Base-by-base conservation (phyloP, 2,888 invertebrate species). In the Miltochrista miniata region DNA sequence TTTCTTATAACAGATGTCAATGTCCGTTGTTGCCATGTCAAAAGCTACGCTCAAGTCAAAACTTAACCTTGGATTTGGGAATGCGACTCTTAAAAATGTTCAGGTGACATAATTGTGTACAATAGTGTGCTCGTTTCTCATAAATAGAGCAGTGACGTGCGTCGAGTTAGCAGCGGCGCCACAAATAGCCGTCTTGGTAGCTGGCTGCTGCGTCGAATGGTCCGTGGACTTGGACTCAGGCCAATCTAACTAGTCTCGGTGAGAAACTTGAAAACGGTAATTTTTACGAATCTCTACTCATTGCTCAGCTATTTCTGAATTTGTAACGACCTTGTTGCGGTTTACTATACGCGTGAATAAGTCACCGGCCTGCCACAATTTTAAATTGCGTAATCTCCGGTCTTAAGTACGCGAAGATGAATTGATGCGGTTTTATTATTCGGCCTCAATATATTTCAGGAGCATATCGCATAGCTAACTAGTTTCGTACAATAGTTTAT, bases 71-170 rank as follows among this genome's bases (percentile, higher is more conserved):
- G 85, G 66, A 54, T 59, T 61, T 61, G 48, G 50, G 53, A 64
- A 64, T 64, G 64, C 68, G 61, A 69, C 61, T 70, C 63, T 63
- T 64, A 72, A 76, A 78, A 71, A 70, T 64, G 73, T 81, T 72
- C 84, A 84, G 83, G 84, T 89, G 87, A 87, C 82, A 87, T 83
- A 84, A 86, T 83, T 79, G 76, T 78, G 77, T 80, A 86, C 86
- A 89, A 85, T 84, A 78, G 79, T 70, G 68, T 78, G 74, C 73
- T 77, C 76, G 79, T 74, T 70, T 54, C 68, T 85, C 82, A 80
- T 86, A 90, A 88, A 90, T 90, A 88, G 90, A 90, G 81, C 87
- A 83, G 73, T 90, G 90, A 89, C 89, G 90, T 83, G 70, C 70
- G 70, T 60, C 76, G 76, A 75, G 81, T 83, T 85, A 83, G 85